These are phyloP conservation scores for Zaprionus lineosus DNA, from an alignment of 2,888 invertebrate genomes.

Conservation along the genomic window DNA sequence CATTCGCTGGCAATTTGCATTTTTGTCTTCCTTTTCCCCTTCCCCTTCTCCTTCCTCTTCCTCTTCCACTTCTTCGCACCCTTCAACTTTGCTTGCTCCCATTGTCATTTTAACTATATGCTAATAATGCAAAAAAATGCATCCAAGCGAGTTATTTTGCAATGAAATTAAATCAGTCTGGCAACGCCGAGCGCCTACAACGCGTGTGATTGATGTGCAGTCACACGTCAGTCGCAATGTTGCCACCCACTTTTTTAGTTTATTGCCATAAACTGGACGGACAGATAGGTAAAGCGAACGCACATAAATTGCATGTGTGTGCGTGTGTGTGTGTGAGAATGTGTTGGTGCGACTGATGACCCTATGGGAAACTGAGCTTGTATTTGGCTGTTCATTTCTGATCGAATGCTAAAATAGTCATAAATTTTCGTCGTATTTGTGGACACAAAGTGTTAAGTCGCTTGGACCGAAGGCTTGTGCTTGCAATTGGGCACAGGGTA, in stretches of 20 bases:
- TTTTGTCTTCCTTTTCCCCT: neutral
- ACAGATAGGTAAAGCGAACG: too few species aligned
- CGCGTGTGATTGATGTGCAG: neutral
- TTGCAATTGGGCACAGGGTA: neutral
- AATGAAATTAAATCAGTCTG: neutral
- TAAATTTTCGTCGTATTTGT: too few species aligned
- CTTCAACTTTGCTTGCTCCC: too few species aligned
- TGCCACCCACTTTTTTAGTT: too few species aligned
- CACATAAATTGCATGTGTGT: neutral
- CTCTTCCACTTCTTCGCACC: too few species aligned
- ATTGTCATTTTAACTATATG: conserved; percentile 2
- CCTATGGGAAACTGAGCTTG: too few species aligned
- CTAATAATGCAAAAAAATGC: neutral
- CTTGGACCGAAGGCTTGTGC: neutral
- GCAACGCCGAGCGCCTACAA: neutral
- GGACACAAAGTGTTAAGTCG: neutral
- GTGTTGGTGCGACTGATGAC: neutral
- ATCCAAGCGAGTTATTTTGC: neutral
- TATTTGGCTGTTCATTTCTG: too few species aligned
- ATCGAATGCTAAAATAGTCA: too few species aligned
- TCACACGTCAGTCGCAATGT: too few species aligned
- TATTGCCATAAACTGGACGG: too few species aligned
- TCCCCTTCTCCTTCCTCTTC: too few species aligned
- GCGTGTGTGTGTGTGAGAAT: neutral
- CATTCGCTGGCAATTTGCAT: neutral